Conservation (phyloP, 2,113 vertebrate species). For the Morphnarchus princeps region DNA sequence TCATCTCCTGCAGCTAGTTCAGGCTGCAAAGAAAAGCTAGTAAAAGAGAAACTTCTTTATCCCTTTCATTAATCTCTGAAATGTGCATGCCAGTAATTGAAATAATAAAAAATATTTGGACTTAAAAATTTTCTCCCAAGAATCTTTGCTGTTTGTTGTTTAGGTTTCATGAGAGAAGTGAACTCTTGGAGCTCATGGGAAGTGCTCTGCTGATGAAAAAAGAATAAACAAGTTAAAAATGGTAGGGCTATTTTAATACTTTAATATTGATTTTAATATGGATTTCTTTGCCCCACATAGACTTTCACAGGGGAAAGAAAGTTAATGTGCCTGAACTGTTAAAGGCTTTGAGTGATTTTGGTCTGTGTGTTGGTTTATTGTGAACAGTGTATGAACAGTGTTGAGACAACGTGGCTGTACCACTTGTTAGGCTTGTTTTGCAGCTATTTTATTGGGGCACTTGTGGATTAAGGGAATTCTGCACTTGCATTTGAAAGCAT, state of each 20-base stretch:
- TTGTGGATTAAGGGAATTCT: background rate
- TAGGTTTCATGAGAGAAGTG: conserved; percentile 43
- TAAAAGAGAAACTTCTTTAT: conserved; percentile 21
- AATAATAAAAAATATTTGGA: conserved; percentile 69
- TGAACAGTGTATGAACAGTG: background rate
- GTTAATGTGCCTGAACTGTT: background rate
- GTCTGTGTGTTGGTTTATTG: background rate
- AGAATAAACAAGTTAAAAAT: conserved; percentile 33
- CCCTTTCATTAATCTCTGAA: conserved; percentile 46
- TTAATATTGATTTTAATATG: conserved; percentile 24
- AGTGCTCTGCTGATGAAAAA: conserved; percentile 55
- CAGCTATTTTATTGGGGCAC: background rate
- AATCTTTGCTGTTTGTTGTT: conserved; percentile 45
- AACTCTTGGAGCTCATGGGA: conserved; percentile 55
- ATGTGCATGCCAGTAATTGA: conserved; percentile 58
- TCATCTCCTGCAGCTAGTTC: conserved; percentile 63
- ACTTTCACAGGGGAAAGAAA: background rate
- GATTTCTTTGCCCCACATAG: background rate
- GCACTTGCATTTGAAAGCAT: background rate
- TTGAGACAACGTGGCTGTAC: background rate
- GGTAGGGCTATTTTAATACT: conserved; percentile 27
- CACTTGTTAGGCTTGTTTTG: background rate
- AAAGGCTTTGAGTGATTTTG: background rate
- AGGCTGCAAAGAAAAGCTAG: conserved; percentile 52
- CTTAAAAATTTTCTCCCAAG: conserved; percentile 49